phyloP scores from a whole-genome alignment of 2,797 vertebrate genomes.

The Gadopsis marmoratus region DNA sequence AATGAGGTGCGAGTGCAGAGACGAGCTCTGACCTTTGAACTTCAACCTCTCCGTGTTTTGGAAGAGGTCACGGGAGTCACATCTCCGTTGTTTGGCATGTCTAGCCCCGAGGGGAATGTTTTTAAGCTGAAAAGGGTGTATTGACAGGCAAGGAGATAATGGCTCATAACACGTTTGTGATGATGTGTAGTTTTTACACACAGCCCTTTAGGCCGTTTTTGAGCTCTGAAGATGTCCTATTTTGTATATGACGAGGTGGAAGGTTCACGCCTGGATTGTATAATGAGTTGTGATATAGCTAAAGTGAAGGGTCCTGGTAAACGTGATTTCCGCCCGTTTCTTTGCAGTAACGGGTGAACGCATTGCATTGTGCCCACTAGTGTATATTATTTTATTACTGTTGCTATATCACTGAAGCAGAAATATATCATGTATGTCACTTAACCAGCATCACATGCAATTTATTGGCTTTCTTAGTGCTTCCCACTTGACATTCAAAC shows the following conservation, averaged over 20 bases:
- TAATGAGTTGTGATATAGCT: slow-evolving; percentile 39
- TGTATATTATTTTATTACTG: slow-evolving; percentile 30
- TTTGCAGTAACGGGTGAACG: slow-evolving; percentile 15
- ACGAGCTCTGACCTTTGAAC: slow-evolving; percentile 73
- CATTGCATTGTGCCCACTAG: slow-evolving; percentile 22
- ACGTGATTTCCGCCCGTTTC: slow-evolving; percentile 40
- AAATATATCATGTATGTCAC: slow-evolving; percentile 27
- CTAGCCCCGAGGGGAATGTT: slow-evolving; percentile 53
- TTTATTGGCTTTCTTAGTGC: slow-evolving; percentile 43
- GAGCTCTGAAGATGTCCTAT: slow-evolving; percentile 43
- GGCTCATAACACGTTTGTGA: slow-evolving; percentile 51
- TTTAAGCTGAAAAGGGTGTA: slow-evolving; percentile 53
- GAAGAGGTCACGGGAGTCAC: slow-evolving; percentile 60
- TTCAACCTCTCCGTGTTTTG: slow-evolving; percentile 54
- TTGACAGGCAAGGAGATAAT: slow-evolving; percentile 50
- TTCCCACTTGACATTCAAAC: slow-evolving; percentile 27
- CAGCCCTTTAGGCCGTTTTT: slow-evolving; percentile 35
- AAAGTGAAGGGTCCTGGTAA: slow-evolving; percentile 33
- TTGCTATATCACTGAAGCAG: slow-evolving; percentile 33
- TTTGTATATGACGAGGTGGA: slow-evolving; percentile 46
- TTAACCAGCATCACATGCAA: slow-evolving; percentile 37
- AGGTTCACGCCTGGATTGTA: slow-evolving; percentile 38
- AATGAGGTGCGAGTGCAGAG: slow-evolving; percentile 64
- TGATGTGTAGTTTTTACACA: slow-evolving; percentile 40
- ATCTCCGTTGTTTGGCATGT: slow-evolving; percentile 53